These are phyloP conservation scores for Pteruthius melanotis DNA, from an alignment of 2,113 vertebrate genomes.

Conservation along the genomic window DNA sequence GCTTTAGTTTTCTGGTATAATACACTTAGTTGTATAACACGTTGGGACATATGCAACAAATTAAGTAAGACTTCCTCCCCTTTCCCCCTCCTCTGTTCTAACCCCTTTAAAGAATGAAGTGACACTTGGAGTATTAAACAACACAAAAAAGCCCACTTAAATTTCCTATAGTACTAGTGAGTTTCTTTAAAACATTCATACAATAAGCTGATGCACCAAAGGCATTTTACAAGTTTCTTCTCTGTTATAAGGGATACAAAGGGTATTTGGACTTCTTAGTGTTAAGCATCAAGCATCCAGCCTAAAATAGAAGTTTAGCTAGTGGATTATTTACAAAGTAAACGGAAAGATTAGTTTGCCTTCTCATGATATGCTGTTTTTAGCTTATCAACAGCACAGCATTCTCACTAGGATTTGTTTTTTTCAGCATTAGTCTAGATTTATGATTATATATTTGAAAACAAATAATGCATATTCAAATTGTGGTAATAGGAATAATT, in stretches of 20 bases:
- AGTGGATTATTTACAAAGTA: slow-evolving; percentile 43
- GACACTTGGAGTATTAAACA: slow-evolving; percentile 59
- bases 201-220: slow-evolving; percentile 29
- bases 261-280: slow-evolving; percentile 22
- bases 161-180: slow-evolving; percentile 16
- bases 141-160: slow-evolving; percentile 43
- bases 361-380: slow-evolving; percentile 20
- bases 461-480: background rate
- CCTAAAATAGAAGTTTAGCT: slow-evolving; percentile 33
- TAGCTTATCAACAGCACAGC: background rate
- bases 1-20: slow-evolving; percentile 46
- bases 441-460: slow-evolving; percentile 18
- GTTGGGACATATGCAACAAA: slow-evolving; percentile 57
- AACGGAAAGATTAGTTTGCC: slow-evolving; percentile 25
- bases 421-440: slow-evolving; percentile 27
- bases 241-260: slow-evolving; percentile 49
- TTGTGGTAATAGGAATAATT: background rate
- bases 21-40: slow-evolving; percentile 62
- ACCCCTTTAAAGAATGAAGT: slow-evolving; percentile 62
- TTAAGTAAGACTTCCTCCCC: slow-evolving; percentile 66
- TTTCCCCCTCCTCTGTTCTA: slow-evolving; percentile 49
- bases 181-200: slow-evolving; percentile 2
- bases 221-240: slow-evolving; percentile 33
- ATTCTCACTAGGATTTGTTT: slow-evolving; percentile 18
- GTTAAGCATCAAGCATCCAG: slow-evolving; percentile 18